These are phyloP conservation scores for Lagocephalus sceleratus DNA, from an alignment of 2,797 vertebrate species.

Conservation along the genomic window DNA sequence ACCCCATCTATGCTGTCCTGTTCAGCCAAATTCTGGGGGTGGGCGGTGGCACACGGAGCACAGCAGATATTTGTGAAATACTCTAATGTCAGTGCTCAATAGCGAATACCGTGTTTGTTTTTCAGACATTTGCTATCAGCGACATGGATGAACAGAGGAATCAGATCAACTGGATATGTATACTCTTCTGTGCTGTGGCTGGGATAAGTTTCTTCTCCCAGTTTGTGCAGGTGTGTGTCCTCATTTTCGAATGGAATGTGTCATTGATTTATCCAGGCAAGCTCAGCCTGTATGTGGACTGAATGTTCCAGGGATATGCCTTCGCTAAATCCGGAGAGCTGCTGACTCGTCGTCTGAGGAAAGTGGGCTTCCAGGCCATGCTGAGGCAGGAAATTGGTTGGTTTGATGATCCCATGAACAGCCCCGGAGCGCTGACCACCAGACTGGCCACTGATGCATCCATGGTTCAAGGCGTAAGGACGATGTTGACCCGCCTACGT, in stretches of 20 bases:
- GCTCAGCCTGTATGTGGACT: not conserved
- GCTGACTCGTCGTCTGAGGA: slow-evolving; percentile 77
- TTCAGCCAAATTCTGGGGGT: slow-evolving; percentile 85
- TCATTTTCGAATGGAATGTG: not conserved
- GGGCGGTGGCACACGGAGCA: slow-evolving; percentile 15
- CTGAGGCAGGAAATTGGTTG: slow-evolving; percentile 78
- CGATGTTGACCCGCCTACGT: not conserved
- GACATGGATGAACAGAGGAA: slow-evolving; percentile 67
- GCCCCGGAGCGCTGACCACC: slow-evolving; percentile 78
- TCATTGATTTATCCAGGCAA: not conserved
- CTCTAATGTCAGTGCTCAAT: not conserved
- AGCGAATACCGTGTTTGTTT: slow-evolving; percentile 4
- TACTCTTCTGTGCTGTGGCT: slow-evolving; percentile 77
- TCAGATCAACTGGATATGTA: slow-evolving; percentile 73
- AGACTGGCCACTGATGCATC: slow-evolving; percentile 81
- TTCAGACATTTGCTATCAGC: slow-evolving; percentile 79
- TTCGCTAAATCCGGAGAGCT: slow-evolving; percentile 82
- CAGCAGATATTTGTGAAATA: not conserved
- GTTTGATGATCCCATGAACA: slow-evolving; percentile 78
- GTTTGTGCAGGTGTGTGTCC: slow-evolving; percentile 76
- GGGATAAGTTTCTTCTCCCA: slow-evolving; percentile 74
- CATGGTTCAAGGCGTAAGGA: slow-evolving; percentile 79
- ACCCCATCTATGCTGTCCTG: slow-evolving; percentile 77
- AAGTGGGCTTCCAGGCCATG: slow-evolving; percentile 79
- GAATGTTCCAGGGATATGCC: slow-evolving; percentile 68